A percentile compares a stretch with the other conserved stretches of the same genome.
Conservation (phyloP, 2,113 vertebrate species). For the Scortum barcoo region DNA sequence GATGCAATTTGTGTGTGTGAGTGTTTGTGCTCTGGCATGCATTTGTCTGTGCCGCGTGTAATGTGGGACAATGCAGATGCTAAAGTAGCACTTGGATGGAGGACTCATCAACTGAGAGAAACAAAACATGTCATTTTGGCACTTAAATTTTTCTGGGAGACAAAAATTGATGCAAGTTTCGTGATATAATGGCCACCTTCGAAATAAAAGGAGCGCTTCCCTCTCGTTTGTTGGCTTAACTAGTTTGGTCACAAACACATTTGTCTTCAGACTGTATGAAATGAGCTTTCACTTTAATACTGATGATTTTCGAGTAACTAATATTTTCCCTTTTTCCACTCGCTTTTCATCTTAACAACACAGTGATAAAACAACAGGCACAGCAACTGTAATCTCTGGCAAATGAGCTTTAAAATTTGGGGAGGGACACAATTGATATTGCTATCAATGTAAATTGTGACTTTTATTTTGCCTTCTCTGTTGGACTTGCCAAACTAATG, state of each 20-base stretch:
- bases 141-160: constrained; percentile 34
- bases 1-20: constrained; percentile 71
- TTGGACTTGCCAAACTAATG: constrained; percentile 68
- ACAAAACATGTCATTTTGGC: constrained; percentile 64
- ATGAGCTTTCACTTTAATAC: constrained; percentile 40
- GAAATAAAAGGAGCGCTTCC: constrained; percentile 48
- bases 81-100: constrained; percentile 57
- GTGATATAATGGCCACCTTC: constrained; percentile 29
- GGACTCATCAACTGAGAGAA: constrained; percentile 55
- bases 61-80: constrained; percentile 64
- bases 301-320: constrained; percentile 35
- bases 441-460: constrained; percentile 62
- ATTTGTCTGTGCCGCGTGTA: constrained; percentile 28
- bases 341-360: constrained; percentile 41
- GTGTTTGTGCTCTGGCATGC: constrained; percentile 43
- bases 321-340: constrained; percentile 18
- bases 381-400: constrained; percentile 35
- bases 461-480: constrained; percentile 63
- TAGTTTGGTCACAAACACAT: constrained; percentile 24
- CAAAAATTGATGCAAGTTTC: constrained; percentile 37
- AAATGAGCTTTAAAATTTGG: constrained; percentile 67
- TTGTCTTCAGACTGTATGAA: constrained; percentile 20
- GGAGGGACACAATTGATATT: constrained; percentile 63
- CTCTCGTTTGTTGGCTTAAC: constrained; percentile 6
- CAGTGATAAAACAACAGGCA: constrained; percentile 50